Conservation (phyloP, 2,113 vertebrate species). For the Aphelocoma coerulescens region DNA sequence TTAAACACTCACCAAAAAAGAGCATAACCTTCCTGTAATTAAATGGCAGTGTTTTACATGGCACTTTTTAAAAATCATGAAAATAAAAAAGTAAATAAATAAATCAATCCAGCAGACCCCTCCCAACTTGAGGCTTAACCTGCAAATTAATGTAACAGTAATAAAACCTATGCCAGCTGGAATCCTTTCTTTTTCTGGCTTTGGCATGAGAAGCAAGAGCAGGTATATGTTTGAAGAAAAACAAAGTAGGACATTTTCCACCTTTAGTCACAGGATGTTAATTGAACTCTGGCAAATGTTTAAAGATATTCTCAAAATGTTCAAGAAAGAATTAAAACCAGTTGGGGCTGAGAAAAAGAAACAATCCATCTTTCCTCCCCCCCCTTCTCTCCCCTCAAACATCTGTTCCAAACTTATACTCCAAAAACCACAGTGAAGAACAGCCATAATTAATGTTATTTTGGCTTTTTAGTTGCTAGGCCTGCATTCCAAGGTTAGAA, state of each 20-base stretch:
- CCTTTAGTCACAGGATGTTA: conserved; percentile 70
- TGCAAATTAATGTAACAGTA: conserved; percentile 66
- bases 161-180: conserved; percentile 71
- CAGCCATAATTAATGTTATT: conserved; percentile 68
- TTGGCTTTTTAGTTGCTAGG: conserved; percentile 60
- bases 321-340: conserved; percentile 75
- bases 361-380: conserved; percentile 33
- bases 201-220: conserved; percentile 39
- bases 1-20: conserved; percentile 41
- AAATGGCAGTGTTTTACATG: conserved; percentile 62
- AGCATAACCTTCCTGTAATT: conserved; percentile 70
- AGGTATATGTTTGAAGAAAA: conserved; percentile 61
- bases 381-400: conserved; percentile 11
- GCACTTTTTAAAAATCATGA: conserved; percentile 57
- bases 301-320: conserved; percentile 71
- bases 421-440: conserved; percentile 63
- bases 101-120: conserved; percentile 59
- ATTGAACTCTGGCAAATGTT: conserved; percentile 77
- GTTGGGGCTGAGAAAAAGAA: conserved; percentile 62
- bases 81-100: conserved; percentile 71
- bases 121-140: conserved; percentile 62
- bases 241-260: conserved; percentile 73
- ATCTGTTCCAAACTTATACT: conserved; percentile 73
- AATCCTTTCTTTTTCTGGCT: conserved; percentile 40
- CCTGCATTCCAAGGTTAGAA: conserved; percentile 67